A percentile compares a stretch with the other conserved stretches of the same genome.
phyloP scores from a whole-genome alignment of 2,113 vertebrate species.

The Gila orcuttii region DNA sequence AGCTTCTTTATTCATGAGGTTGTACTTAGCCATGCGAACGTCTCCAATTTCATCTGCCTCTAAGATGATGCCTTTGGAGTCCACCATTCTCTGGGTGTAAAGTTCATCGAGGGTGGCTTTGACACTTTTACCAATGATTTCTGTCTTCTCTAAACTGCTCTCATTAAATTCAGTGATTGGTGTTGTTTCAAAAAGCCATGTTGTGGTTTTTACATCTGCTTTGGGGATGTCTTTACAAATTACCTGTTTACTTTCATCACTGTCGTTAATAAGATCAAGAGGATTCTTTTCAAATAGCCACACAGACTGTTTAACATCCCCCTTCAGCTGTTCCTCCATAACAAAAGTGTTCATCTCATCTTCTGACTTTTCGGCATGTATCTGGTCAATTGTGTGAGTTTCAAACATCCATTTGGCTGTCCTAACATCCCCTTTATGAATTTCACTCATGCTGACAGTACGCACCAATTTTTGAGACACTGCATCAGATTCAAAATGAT shows the following conservation, averaged over 20 bases:
- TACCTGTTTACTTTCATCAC: conserved; percentile 67
- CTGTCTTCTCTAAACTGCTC: conserved; percentile 76
- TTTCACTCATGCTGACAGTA: conserved; percentile 88
- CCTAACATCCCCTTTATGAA: conserved; percentile 87
- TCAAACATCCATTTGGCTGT: conserved; percentile 92
- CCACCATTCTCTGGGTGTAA: conserved; percentile 84
- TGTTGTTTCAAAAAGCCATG: conserved; percentile 92
- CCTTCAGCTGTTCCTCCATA: conserved; percentile 83
- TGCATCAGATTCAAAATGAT: conserved; percentile 82
- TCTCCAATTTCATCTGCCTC: conserved; percentile 90
- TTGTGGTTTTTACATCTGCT: conserved; percentile 87
- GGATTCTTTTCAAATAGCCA: conserved; percentile 92
- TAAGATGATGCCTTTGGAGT: conserved; percentile 85
- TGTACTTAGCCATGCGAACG: conserved; percentile 90
- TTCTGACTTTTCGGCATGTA: conserved; percentile 82
- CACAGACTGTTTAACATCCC: conserved; percentile 86
- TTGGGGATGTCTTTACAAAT: conserved; percentile 81
- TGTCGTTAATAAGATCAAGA: conserved; percentile 83
- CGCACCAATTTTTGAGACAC: conserved; percentile 70
- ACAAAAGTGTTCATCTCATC: conserved; percentile 81
- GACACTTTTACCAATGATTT: conserved; percentile 88
- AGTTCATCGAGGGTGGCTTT: conserved; percentile 88
- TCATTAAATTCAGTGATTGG: conserved; percentile 87
- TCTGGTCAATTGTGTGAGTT: conserved; percentile 85
- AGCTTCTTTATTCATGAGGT: conserved; percentile 84